Base-by-base conservation (phyloP, 2,888 invertebrate genomes). In the Parnassius smintheus region DNA sequence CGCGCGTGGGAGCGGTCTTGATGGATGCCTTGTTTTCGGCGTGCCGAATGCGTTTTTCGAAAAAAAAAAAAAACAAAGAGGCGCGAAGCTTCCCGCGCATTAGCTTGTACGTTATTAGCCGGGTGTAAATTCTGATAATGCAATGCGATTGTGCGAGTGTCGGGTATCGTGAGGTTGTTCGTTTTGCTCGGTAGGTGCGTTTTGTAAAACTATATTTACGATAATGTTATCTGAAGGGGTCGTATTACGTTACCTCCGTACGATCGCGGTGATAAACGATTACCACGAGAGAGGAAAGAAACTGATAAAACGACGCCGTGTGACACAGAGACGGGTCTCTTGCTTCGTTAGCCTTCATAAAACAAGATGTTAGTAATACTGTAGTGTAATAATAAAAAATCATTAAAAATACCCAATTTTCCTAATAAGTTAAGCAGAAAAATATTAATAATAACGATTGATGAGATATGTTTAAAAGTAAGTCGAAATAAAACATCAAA, bases 1-100 rank as follows among this genome's bases (percentile, higher is more conserved):
- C 91, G 91, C 90, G 91, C 82, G 91, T 89, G 91, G 81, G 91
- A 91, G 82, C 87, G 86, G 83, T 85, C 84, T 88, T 91, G 91
- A 91, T 90, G 86, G 90, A 91, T 85, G 91, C 85, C 86, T 88
- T 85, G 89, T 88, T 86, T 88, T 83, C 83, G 83, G 77, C 80
- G 78, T 86, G 85, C 85, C 83, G 81, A 83, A 78, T 83, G 83
- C 82, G 78, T 75, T 76, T 66, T 82, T 81, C 71, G 71, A 83
- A 85, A 84, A 82, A 85, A 68, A 82, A 71, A 80, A 69, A 71
- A 77, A 78, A 79, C 78, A 80, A 81, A 76, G 77, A 75, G 57
- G 52, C 52, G 56, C 56, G 48, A 57, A 56, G 41, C 41, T 50
- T 45, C 74, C 76, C 73, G 69, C 67, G 80, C 77, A 81, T 79